Conservation (phyloP, 1,140 invertebrate genomes). For the Choristoneura fumiferana region DNA sequence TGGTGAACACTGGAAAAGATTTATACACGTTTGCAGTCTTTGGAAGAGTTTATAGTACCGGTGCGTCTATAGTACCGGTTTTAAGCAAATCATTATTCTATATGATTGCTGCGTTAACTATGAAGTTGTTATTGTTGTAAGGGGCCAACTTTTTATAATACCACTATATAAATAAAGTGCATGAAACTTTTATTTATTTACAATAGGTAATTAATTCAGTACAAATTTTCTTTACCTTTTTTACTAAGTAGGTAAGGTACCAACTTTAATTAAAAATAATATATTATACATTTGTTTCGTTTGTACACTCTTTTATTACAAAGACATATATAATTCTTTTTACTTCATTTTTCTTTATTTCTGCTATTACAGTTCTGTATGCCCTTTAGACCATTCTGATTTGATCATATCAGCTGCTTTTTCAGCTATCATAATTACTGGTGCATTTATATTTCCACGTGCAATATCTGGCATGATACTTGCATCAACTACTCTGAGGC, state of each 20-base stretch:
- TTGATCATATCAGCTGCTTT: conserved; percentile 83
- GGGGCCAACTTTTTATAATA: no score
- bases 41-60: conserved; percentile 48
- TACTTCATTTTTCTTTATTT: neutral
- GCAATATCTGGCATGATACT: conserved; percentile 85
- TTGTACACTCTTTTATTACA: no score
- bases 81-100: conserved; percentile 7
- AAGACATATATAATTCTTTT: no score
- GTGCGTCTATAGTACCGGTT: neutral
- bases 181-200: no score
- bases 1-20: conserved; percentile 34
- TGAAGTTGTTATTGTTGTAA: no score
- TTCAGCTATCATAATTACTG: conserved; percentile 84
- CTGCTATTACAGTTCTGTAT: conserved; percentile 15
- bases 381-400: conserved; percentile 52
- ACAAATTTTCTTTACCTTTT: no score
- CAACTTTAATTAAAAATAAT: no score
- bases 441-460: conserved; percentile 84
- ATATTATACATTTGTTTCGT: no score
- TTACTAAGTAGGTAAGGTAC: no score
- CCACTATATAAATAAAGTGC: no score
- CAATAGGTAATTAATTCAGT: no score
- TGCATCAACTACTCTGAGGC: conserved; percentile 83
- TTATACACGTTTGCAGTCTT: conserved; percentile 59
- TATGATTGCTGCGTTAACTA: neutral